Evolutionary conservation across 1,140 invertebrate species (phyloP).

Genomic region (Leptonema lineaticorne): DNA sequence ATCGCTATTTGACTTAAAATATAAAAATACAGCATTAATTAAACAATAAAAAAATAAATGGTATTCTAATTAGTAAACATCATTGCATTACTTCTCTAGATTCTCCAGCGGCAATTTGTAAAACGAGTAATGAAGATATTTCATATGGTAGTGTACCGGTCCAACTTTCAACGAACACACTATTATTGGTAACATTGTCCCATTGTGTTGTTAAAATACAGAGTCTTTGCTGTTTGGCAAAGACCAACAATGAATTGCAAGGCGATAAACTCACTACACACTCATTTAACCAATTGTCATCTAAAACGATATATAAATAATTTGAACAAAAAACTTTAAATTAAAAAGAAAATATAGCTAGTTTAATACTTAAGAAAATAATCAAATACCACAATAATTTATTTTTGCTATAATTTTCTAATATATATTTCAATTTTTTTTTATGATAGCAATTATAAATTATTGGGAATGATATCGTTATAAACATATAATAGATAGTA

Average conservation of each 20-base stretch:
- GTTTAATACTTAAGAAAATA: conserved; percentile 44
- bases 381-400: conserved; percentile 36
- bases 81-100: conserved; percentile 8
- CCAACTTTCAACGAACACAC: conserved; percentile 58
- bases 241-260: conserved; percentile 68
- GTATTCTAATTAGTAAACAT: neutral
- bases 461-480: neutral
- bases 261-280: conserved; percentile 72
- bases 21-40: conserved; percentile 4
- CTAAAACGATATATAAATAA: conserved; percentile 47
- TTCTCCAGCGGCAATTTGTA: conserved; percentile 59
- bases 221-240: conserved; percentile 66
- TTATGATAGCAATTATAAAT: conserved; percentile 38
- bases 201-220: conserved; percentile 68
- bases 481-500: neutral
- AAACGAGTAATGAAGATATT: conserved; percentile 54
- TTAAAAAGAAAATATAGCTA: conserved; percentile 9
- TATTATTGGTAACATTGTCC: conserved; percentile 55
- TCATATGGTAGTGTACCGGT: conserved; percentile 55
- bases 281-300: conserved; percentile 70
- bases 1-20: conserved; percentile 70
- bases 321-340: neutral
- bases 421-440: too few species aligned
- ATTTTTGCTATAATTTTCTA: too few species aligned
- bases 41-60: neutral